Conservation (phyloP, 2,113 vertebrate genomes). For the Elanus axillaris region DNA sequence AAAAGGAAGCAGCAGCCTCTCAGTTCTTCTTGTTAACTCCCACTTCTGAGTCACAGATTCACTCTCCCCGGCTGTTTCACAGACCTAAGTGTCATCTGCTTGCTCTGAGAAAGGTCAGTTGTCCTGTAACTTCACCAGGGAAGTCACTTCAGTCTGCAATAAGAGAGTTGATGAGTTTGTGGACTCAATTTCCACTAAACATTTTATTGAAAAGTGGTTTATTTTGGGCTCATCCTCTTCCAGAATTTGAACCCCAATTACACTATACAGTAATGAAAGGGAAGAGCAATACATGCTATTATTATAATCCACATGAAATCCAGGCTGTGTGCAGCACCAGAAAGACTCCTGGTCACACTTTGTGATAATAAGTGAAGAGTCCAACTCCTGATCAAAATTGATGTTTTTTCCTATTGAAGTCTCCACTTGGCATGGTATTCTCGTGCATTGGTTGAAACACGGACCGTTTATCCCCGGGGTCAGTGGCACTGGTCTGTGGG, state of each 20-base stretch:
- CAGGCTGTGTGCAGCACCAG: not conserved
- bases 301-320: not conserved
- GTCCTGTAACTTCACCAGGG: not conserved
- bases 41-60: fast-evolving
- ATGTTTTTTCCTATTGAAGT: not conserved
- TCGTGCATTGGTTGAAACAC: fast-evolving
- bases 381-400: not conserved
- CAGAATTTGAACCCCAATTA: not conserved
- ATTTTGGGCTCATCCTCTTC: not conserved
- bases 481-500: not conserved
- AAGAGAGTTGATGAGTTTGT: not conserved
- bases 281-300: not conserved
- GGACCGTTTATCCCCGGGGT: fast-evolving
- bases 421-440: not conserved
- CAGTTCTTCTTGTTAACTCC: not conserved
- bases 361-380: fast-evolving
- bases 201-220: not conserved
- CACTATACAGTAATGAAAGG: not conserved
- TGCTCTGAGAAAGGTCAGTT: not conserved
- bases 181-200: not conserved
- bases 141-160: not conserved
- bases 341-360: not conserved
- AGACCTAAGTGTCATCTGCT: not conserved
- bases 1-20: not conserved
- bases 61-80: not conserved